These are phyloP conservation scores for Spilogale gracilis DNA, from an alignment of 2,113 vertebrate species.

Conservation along the genomic window DNA sequence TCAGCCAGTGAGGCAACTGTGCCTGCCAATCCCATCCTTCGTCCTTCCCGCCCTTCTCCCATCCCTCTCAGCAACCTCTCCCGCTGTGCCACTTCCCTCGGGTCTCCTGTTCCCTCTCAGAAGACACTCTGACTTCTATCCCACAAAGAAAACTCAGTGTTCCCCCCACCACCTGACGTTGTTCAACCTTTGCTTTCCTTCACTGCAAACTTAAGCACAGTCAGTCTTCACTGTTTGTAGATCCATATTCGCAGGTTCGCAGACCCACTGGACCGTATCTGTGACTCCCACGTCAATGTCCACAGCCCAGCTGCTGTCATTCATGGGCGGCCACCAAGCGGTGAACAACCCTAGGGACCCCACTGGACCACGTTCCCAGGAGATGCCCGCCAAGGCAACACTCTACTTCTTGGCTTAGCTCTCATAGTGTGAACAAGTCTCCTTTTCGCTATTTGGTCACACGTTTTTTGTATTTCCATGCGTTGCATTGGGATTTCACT, in stretches of 20 bases:
- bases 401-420: neutral
- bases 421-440: neutral
- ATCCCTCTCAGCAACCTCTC: neutral
- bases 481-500: neutral
- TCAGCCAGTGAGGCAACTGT: neutral
- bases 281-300: neutral
- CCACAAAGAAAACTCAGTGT: neutral
- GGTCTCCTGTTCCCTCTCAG: neutral
- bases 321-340: rapidly evolving
- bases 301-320: rapidly evolving
- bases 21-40: neutral
- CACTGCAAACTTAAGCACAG: neutral
- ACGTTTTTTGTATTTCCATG: neutral
- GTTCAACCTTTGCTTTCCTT: neutral
- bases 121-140: neutral
- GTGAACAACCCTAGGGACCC: neutral
- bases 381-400: rapidly evolving
- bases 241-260: neutral
- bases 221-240: rapidly evolving
- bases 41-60: neutral
- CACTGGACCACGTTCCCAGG: rapidly evolving
- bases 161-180: rapidly evolving
- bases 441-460: neutral
- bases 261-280: neutral
- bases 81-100: rapidly evolving